Evolutionary conservation across 2,113 vertebrate species (phyloP), one percentile per base, ranked within the genome.

Genomic region (Hippocampus guttulatus): DNA sequence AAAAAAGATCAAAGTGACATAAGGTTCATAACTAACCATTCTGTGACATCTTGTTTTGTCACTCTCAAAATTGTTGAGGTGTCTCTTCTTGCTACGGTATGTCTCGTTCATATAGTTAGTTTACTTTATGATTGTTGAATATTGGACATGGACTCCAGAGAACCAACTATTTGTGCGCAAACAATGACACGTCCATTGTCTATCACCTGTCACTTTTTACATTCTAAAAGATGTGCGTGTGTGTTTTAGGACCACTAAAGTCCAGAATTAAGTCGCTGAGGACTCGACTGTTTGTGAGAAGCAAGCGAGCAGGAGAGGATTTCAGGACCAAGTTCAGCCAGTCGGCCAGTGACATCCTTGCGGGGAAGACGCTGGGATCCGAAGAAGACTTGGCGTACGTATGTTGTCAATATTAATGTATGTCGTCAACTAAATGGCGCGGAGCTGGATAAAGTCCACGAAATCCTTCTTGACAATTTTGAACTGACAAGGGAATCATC

Each of bases 261-360:
- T 95, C 93, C 0, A 96, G 93, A 81, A 91, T 95, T 67, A 96
- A 93, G 81, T 91, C 91, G 16, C 89, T 96, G 68, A 97, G 93
- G 81, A 80, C 72, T 5, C 95, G 93, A 70, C 90, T 96, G 63
- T 95, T 96, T 57, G 91, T 87, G 58, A 95, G 86, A 81, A 95
- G 91, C 87, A 96, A 95, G 83, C 94, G 91, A 84, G 90, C 93
- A 64, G 92, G 89, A 5, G 76, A 75, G 0, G 78, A 78, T 41
- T 89, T 65, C 41, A 68, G 27, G 11, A 71, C 92, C 89, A 95
- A 95, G 75, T 86, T 92, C 71, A 95, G 89, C 77, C 94, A 94
- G 73, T 96, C 93, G 0, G 89, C 89, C 27, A 92, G 86, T 4
- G 94, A 97, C 80, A 92, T 95, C 0, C 81, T 89, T 0, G 83